These are phyloP conservation scores for Pseudocheirus occidentalis DNA, from an alignment of 2,797 vertebrate species.

Conservation along the genomic window DNA sequence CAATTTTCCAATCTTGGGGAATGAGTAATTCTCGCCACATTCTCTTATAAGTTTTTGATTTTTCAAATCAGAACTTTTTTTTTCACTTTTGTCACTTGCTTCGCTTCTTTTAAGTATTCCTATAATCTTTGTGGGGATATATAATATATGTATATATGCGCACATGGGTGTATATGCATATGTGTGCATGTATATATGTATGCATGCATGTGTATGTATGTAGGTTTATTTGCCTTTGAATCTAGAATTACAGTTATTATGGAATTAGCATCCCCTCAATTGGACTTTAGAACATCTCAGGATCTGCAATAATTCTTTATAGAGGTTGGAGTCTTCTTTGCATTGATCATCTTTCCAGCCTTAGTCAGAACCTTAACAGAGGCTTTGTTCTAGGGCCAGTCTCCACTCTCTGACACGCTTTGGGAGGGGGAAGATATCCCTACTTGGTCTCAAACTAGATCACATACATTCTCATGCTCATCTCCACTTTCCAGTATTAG, in stretches of 20 bases:
- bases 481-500: background rate
- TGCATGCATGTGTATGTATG: no score
- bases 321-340: background rate
- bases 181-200: no score
- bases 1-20: background rate
- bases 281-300: background rate
- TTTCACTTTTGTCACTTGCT: background rate
- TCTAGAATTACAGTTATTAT: background rate
- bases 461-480: background rate
- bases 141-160: no score
- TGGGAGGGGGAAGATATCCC: background rate
- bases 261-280: background rate
- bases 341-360: background rate
- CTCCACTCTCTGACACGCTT: background rate
- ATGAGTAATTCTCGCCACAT: background rate
- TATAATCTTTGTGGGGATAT: background rate
- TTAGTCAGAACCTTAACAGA: background rate
- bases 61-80: background rate
- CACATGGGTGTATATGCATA: no score
- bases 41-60: background rate
- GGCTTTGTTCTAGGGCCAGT: background rate
- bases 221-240: background rate
- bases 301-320: background rate
- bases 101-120: background rate
- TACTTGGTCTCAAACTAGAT: background rate